Evolutionary conservation across 2,888 invertebrate species (phyloP).

Genomic region (Caenorhabditis sp.): DNA sequence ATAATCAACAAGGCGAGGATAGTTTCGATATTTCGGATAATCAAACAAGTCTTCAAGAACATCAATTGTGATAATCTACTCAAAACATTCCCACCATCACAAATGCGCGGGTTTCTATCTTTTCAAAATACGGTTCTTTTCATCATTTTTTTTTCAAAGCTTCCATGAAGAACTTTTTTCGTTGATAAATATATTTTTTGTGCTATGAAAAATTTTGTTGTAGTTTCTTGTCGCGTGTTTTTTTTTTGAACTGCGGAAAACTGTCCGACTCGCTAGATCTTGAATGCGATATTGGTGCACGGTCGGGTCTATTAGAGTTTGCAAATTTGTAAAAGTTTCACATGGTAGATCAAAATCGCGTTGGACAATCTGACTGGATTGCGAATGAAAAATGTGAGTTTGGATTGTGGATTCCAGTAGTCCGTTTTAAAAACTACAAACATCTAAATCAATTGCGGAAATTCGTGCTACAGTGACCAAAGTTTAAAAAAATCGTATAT

Average conservation of each 20-base stretch:
- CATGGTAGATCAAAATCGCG: no score
- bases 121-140: not conserved
- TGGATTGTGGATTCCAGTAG: no score
- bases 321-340: no score
- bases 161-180: not conserved
- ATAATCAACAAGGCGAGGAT: constrained; percentile 12
- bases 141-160: not conserved
- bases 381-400: no score
- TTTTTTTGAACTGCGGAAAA: not conserved
- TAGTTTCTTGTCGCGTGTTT: not conserved
- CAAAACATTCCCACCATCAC: not conserved
- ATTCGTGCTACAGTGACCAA: no score
- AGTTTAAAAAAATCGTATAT: no score
- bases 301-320: no score
- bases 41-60: constrained; percentile 13
- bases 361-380: no score
- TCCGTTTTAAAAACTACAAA: no score
- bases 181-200: not conserved
- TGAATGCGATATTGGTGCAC: no score
- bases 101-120: not conserved
- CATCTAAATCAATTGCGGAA: no score
- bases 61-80: constrained; percentile 13
- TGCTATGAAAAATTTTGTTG: not conserved
- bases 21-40: constrained; percentile 22
- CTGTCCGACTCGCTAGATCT: no score